Evolutionary conservation across 2,888 invertebrate species (phyloP).

Genomic region (Andrena bucephala): DNA sequence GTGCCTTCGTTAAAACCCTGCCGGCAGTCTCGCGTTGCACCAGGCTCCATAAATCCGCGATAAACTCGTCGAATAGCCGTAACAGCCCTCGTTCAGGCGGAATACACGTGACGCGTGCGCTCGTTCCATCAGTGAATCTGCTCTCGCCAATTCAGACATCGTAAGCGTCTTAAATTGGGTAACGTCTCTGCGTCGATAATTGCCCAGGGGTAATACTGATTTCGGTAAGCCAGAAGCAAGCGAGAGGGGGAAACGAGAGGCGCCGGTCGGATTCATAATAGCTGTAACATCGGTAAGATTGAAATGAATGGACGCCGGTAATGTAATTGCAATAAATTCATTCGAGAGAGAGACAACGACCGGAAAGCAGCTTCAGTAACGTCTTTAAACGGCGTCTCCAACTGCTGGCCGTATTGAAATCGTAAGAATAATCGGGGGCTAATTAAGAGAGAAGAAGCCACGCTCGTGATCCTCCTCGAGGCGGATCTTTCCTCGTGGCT

Average conservation of each 20-base stretch:
- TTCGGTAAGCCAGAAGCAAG: neutral
- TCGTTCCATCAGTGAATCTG: neutral
- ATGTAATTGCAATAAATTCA: slow-evolving; percentile 46
- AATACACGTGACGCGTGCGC: slow-evolving; percentile 2
- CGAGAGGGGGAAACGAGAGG: neutral
- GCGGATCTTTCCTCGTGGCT: slow-evolving; percentile 27
- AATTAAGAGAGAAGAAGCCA: slow-evolving; percentile 48
- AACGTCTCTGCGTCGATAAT: neutral
- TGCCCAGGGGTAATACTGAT: neutral
- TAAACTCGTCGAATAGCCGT: slow-evolving; percentile 47
- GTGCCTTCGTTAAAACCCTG: slow-evolving; percentile 32
- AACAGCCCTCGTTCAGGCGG: slow-evolving; percentile 10
- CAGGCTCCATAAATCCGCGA: slow-evolving; percentile 47
- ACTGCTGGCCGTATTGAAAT: slow-evolving; percentile 32
- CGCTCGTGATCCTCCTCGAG: slow-evolving; percentile 36
- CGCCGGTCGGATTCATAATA: neutral
- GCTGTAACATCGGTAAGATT: neutral
- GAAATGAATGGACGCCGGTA: slow-evolving; percentile 10
- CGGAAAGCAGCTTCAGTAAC: slow-evolving; percentile 22
- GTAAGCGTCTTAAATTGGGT: neutral
- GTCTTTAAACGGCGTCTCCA: slow-evolving; percentile 8
- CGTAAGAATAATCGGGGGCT: slow-evolving; percentile 44
- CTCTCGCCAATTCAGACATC: neutral
- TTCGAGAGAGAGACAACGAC: slow-evolving; percentile 26
- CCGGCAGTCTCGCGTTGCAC: neutral